A percentile compares a stretch with the other conserved stretches of the same genome.
Conservation (phyloP, 2,113 vertebrate species). For the Geothlypis trichas region DNA sequence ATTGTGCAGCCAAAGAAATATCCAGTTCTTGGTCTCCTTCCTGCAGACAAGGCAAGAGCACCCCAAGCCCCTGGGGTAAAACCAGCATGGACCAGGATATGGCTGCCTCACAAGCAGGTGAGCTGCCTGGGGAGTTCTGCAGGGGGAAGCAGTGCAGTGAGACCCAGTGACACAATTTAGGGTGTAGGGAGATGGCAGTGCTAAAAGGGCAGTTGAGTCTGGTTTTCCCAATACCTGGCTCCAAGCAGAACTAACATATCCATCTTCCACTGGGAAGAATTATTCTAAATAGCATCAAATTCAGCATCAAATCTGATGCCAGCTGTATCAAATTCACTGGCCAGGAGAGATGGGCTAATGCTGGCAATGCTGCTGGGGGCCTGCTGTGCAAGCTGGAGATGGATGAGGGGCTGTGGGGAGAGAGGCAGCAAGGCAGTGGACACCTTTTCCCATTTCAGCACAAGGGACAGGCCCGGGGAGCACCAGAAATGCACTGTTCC, state of each 20-base stretch:
- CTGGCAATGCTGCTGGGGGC: not conserved
- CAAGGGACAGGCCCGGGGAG: not conserved
- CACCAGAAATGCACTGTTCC: not conserved
- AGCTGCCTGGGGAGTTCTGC: not conserved
- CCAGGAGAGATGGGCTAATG: not conserved
- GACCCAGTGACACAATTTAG: rapidly evolving
- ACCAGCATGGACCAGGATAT: not conserved
- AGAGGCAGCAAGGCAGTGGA: not conserved
- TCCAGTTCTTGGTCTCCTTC: not conserved
- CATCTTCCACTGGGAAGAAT: not conserved
- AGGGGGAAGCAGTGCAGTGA: not conserved
- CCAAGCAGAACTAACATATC: not conserved
- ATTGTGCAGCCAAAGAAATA: not conserved
- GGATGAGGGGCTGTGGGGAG: not conserved
- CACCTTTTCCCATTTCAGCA: not conserved
- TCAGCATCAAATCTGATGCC: not conserved
- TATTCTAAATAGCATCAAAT: not conserved
- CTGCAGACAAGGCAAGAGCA: not conserved
- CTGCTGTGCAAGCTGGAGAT: not conserved
- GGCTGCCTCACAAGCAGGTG: not conserved
- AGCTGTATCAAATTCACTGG: not conserved
- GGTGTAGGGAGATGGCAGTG: not conserved
- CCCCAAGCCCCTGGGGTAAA: not conserved
- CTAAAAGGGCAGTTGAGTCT: not conserved
- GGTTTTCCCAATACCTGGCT: rapidly evolving